These are phyloP conservation scores for Drosophila nigrodunni DNA, from an alignment of 1,140 invertebrate species.

Conservation along the genomic window DNA sequence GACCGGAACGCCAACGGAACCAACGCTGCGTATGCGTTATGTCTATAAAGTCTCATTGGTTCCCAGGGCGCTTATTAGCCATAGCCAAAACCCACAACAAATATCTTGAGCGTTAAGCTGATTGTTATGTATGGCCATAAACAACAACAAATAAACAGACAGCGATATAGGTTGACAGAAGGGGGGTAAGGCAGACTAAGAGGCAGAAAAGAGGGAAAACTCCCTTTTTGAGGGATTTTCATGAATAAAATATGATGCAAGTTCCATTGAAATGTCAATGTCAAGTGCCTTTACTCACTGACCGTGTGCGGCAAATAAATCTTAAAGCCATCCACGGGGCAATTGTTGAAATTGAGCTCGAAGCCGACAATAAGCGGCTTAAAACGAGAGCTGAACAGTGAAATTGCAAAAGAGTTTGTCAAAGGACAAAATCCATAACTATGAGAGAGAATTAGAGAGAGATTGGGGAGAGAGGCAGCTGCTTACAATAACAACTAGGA, in stretches of 20 bases:
- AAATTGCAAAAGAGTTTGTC: conserved; percentile 43
- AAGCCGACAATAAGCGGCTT: conserved; percentile 65
- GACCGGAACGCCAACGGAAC: neutral
- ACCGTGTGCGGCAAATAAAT: conserved; percentile 48
- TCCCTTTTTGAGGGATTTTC: neutral
- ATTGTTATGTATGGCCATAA: conserved; percentile 22
- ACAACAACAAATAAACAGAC: neutral
- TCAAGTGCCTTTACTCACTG: conserved; percentile 32
- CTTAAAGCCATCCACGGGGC: conserved; percentile 54
- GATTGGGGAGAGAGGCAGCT: conserved; percentile 27
- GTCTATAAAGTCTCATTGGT: conserved; percentile 37
- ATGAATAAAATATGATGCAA: conserved; percentile 11
- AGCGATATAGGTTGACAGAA: neutral
- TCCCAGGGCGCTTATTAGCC: conserved; percentile 33
- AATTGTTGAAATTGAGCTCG: conserved; percentile 66
- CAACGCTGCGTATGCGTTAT: conserved; percentile 35
- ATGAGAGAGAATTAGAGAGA: conserved; percentile 34
- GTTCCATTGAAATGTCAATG: conserved; percentile 62
- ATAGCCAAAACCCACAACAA: conserved; percentile 2
- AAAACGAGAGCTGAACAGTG: conserved; percentile 35
- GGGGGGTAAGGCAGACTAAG: neutral
- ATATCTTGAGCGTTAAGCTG: conserved; percentile 29
- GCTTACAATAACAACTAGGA: conserved; percentile 62
- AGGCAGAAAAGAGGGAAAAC: neutral
- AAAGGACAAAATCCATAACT: conserved; percentile 68